These are phyloP conservation scores for Aythya baeri DNA, from an alignment of 2,113 vertebrate species.

Conservation along the genomic window DNA sequence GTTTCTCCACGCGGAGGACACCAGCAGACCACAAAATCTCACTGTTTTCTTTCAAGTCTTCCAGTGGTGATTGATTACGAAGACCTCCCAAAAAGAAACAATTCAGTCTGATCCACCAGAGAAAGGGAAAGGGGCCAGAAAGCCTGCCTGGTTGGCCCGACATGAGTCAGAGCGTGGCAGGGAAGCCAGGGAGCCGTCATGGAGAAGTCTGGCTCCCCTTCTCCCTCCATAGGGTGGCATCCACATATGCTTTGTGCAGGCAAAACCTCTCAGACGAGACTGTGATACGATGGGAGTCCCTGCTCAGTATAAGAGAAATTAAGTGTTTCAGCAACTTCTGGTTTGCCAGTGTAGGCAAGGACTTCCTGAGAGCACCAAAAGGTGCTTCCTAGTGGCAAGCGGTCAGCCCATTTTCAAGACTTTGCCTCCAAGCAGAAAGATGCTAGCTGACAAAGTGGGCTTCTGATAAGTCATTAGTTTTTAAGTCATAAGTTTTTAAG, in stretches of 20 bases:
- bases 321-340: background rate
- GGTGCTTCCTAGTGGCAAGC: background rate
- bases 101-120: background rate
- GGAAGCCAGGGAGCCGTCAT: background rate
- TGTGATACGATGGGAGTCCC: background rate
- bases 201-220: background rate
- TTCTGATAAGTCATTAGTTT: background rate
- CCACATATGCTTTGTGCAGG: background rate
- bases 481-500: background rate
- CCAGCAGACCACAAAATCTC: background rate
- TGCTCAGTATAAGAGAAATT: background rate
- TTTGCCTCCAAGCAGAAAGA: background rate
- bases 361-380: background rate
- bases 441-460: background rate
- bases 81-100: background rate
- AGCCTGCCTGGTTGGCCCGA: rapidly evolving
- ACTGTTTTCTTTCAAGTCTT: background rate
- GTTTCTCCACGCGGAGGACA: rapidly evolving
- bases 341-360: background rate
- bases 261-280: background rate
- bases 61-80: background rate
- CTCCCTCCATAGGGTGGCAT: background rate
- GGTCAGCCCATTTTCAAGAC: background rate
- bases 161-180: background rate
- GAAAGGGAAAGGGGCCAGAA: background rate